Evolutionary conservation across 2,888 invertebrate genomes (phyloP).

Genomic region (Mycalesis mineus): DNA sequence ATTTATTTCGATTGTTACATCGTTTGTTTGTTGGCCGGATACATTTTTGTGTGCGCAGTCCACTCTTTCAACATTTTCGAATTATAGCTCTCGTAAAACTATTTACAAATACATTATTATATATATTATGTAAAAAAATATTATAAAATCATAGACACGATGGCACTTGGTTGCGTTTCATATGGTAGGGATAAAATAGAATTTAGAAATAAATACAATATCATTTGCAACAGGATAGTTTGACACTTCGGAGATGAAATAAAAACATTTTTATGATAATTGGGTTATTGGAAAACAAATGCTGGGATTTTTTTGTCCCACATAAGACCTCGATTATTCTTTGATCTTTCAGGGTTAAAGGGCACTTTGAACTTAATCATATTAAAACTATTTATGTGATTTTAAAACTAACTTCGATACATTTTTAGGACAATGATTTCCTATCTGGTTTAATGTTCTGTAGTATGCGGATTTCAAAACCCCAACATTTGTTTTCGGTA

Average conservation of each 20-base stretch:
- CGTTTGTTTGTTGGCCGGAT: constrained; percentile 57
- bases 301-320: background rate
- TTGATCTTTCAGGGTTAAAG: no score
- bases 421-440: no score
- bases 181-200: constrained; percentile 47
- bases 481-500: background rate
- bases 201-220: constrained; percentile 40
- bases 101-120: constrained; percentile 55
- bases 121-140: constrained; percentile 49
- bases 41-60: constrained; percentile 45
- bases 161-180: constrained; percentile 75
- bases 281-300: background rate
- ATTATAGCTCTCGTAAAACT: constrained; percentile 48
- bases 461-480: background rate
- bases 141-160: constrained; percentile 68
- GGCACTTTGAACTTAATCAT: no score
- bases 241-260: constrained; percentile 47
- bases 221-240: constrained; percentile 30
- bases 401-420: no score
- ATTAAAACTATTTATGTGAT: no score
- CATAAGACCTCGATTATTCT: no score
- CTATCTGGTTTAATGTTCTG: no score
- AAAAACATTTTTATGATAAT: constrained; percentile 16
- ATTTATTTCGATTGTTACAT: constrained; percentile 38
- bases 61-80: constrained; percentile 53